Percentiles rank a stretch among this genome's conserved stretches.
phyloP scores from a whole-genome alignment of 2,797 vertebrate genomes.

The Cryptoprocta ferox region DNA sequence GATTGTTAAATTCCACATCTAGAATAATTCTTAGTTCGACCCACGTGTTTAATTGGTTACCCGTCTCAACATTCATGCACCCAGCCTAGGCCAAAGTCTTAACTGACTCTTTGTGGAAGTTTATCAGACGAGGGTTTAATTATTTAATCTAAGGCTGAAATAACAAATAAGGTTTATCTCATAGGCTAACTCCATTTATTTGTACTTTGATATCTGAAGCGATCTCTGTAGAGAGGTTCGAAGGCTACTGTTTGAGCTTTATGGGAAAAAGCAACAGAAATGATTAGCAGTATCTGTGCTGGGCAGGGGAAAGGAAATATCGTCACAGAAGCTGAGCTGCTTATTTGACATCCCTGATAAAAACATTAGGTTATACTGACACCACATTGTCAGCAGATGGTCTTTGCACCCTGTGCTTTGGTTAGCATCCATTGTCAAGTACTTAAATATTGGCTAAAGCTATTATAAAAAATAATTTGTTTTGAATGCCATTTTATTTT shows the following conservation, averaged over 20 bases:
- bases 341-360: not conserved
- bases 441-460: conserved; percentile 22
- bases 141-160: not conserved
- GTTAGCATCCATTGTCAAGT: not conserved
- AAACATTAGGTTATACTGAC: not conserved
- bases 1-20: not conserved
- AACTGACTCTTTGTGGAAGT: not conserved
- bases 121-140: not conserved
- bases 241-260: not conserved
- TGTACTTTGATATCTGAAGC: not conserved
- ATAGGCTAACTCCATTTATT: not conserved
- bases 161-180: not conserved
- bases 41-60: not conserved
- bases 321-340: not conserved
- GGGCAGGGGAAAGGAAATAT: not conserved
- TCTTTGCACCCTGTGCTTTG: conserved; percentile 3
- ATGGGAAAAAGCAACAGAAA: not conserved
- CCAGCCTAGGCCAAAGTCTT: not conserved
- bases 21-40: not conserved
- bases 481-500: conserved; percentile 35
- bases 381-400: not conserved
- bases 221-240: not conserved
- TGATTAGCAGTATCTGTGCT: not conserved
- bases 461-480: not conserved
- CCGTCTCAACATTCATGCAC: not conserved